Conservation (phyloP, 2,888 invertebrate species). For the Elegia similella region DNA sequence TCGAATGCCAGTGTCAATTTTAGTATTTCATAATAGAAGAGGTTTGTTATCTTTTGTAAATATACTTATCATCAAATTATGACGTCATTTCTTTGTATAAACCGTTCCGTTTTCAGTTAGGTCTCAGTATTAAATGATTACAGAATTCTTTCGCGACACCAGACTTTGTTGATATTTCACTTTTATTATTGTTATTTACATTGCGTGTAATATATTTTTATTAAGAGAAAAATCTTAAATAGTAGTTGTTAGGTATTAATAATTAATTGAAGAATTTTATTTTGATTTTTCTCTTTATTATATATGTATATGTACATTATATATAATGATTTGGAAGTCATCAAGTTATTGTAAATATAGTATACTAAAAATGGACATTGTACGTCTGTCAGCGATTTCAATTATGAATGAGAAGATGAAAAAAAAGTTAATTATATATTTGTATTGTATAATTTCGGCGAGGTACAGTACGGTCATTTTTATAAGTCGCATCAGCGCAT, state of each 20-base stretch:
- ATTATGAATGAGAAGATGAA: slow-evolving; percentile 39
- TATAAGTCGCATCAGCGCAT: no score
- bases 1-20: slow-evolving; percentile 43
- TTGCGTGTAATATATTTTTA: slow-evolving; percentile 80
- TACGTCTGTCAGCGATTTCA: slow-evolving; percentile 66
- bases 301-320: slow-evolving; percentile 77
- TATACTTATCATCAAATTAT: slow-evolving; percentile 55
- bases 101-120: slow-evolving; percentile 50
- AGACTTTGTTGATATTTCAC: slow-evolving; percentile 65
- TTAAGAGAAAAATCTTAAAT: slow-evolving; percentile 79
- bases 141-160: slow-evolving; percentile 47
- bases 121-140: slow-evolving; percentile 63
- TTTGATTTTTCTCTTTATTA: slow-evolving; percentile 79
- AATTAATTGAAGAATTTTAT: slow-evolving; percentile 80
- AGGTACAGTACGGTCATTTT: no score
- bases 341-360: slow-evolving; percentile 78
- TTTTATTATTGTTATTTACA: slow-evolving; percentile 71
- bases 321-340: slow-evolving; percentile 75
- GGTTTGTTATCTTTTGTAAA: slow-evolving; percentile 75
- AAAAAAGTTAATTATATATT: slow-evolving; percentile 68
- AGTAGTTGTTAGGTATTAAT: slow-evolving; percentile 78
- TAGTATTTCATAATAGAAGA: slow-evolving; percentile 47
- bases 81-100: slow-evolving; percentile 56
- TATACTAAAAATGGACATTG: slow-evolving; percentile 54
- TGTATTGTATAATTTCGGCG: slow-evolving; percentile 71